These are phyloP conservation scores for Mamestra configurata DNA, from an alignment of 1,140 invertebrate species.

Conservation along the genomic window DNA sequence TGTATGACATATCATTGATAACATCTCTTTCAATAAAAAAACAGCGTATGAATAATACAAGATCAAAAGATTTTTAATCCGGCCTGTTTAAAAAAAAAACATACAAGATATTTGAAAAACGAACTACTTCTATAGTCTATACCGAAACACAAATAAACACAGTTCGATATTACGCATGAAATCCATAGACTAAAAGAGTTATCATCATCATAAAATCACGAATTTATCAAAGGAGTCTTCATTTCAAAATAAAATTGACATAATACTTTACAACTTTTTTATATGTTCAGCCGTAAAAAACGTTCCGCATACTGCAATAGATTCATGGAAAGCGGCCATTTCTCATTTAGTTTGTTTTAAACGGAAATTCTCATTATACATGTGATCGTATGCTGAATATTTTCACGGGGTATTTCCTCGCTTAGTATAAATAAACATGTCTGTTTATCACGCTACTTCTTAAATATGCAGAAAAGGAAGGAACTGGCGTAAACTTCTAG, in stretches of 20 bases:
- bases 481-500: not conserved
- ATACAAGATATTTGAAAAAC: not conserved
- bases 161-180: not conserved
- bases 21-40: not conserved
- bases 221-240: conserved; percentile 4
- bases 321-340: conserved; percentile 37
- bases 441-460: not conserved
- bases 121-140: not conserved
- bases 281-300: conserved; percentile 18
- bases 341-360: conserved; percentile 32
- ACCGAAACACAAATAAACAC: not conserved
- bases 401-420: not conserved
- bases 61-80: conserved; percentile 5
- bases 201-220: not conserved
- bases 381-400: conserved; percentile 17
- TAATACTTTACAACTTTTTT: conserved; percentile 37
- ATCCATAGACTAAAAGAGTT: not conserved
- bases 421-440: not conserved
- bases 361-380: conserved; percentile 36
- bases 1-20: conserved; percentile 7
- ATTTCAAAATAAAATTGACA: conserved; percentile 20
- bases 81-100: not conserved
- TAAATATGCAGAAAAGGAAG: not conserved
- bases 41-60: not conserved
- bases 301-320: not conserved